These are phyloP conservation scores for Rhea pennata DNA, from an alignment of 2,113 vertebrate species.

Conservation along the genomic window DNA sequence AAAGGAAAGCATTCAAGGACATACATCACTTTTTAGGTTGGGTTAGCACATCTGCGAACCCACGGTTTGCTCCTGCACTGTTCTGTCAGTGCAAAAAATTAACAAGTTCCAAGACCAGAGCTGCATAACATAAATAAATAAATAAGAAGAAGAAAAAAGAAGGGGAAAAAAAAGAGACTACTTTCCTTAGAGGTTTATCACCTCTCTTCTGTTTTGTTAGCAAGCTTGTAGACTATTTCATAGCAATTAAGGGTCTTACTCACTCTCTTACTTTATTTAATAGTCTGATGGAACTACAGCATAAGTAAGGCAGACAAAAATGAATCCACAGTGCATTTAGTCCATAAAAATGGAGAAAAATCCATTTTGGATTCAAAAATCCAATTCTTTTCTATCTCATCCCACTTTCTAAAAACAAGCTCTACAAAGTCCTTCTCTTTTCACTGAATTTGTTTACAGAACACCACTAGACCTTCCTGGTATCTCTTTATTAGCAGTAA, in stretches of 20 bases:
- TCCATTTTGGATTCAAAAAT: neutral
- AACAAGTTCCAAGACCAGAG: neutral
- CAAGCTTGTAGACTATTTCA: neutral
- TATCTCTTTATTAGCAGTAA: neutral
- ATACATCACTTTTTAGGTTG: neutral
- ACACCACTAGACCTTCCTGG: neutral
- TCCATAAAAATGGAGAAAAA: neutral
- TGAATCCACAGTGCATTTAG: fast-evolving
- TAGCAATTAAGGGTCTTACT: neutral
- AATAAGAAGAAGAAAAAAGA: neutral
- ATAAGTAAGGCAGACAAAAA: neutral
- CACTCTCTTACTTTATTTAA: neutral
- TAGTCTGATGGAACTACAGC: neutral
- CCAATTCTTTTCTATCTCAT: neutral
- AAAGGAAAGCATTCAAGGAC: neutral
- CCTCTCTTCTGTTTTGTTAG: neutral
- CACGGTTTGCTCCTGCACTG: neutral
- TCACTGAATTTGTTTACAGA: neutral
- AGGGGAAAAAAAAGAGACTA: neutral
- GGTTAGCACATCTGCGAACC: neutral
- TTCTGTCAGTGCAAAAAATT: neutral
- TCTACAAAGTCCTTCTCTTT: neutral
- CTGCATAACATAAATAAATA: neutral
- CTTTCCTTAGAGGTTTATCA: neutral
- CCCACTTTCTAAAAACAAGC: neutral